phyloP scores from a whole-genome alignment of 2,113 vertebrate genomes.

The Coracopsis vasa region DNA sequence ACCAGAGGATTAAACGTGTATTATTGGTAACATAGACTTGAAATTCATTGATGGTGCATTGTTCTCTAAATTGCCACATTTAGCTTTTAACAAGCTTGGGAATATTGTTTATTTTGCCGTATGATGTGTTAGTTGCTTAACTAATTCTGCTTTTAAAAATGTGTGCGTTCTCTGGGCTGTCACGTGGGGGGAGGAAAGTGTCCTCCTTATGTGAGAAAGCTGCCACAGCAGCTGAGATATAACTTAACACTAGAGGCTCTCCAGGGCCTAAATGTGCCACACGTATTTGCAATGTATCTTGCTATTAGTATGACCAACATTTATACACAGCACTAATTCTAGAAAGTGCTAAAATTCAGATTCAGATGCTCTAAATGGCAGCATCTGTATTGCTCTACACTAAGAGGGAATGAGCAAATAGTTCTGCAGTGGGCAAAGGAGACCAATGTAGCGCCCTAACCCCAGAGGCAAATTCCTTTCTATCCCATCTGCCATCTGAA shows the following conservation, averaged over 20 bases:
- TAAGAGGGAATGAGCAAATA: not conserved
- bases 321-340: not conserved
- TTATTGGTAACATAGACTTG: not conserved
- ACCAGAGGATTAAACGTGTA: not conserved
- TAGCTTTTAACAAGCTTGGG: constrained; percentile 26
- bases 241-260: constrained; percentile 49
- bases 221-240: constrained; percentile 49
- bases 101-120: constrained; percentile 47
- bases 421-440: constrained; percentile 4
- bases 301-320: constrained; percentile 4
- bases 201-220: constrained; percentile 54
- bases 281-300: constrained; percentile 20
- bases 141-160: constrained; percentile 5
- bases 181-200: not conserved
- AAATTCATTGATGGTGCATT: not conserved
- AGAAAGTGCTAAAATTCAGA: constrained; percentile 13
- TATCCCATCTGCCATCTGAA: constrained; percentile 59
- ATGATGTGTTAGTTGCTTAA: constrained; percentile 36
- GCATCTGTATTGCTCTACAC: not conserved
- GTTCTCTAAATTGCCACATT: constrained; percentile 20
- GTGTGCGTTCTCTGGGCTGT: not conserved
- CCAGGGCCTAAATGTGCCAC: constrained; percentile 8
- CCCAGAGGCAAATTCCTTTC: constrained; percentile 60
- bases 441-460: not conserved
- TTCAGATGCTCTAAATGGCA: constrained; percentile 16